Evolutionary conservation across 2,113 vertebrate genomes (phyloP).

Genomic region (Cavia aperea): DNA sequence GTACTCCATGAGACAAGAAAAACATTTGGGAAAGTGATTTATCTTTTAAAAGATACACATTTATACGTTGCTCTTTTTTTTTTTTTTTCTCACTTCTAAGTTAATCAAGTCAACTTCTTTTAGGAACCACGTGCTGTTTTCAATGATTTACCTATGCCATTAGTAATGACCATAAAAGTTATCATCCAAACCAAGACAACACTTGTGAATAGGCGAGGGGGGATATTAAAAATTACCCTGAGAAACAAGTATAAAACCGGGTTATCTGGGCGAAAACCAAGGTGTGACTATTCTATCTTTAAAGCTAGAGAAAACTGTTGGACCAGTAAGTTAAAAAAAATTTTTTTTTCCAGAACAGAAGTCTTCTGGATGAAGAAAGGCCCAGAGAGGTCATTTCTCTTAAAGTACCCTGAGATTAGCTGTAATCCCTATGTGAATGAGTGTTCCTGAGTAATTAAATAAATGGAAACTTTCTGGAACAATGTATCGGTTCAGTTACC

Average conservation of each 20-base stretch:
- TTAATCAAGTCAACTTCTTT: slow-evolving; percentile 43
- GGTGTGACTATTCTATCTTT: background rate
- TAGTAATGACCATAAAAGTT: slow-evolving; percentile 26
- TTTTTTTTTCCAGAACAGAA: slow-evolving; percentile 43
- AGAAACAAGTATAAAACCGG: background rate
- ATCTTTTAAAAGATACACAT: slow-evolving; percentile 49
- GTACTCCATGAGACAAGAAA: slow-evolving; percentile 61
- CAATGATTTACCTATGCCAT: slow-evolving; percentile 17
- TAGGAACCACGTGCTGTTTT: background rate
- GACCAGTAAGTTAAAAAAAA: background rate
- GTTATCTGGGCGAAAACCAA: background rate
- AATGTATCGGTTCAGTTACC: background rate
- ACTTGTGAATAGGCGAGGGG: background rate
- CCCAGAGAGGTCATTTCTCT: background rate
- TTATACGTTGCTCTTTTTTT: slow-evolving; percentile 32
- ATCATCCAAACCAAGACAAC: slow-evolving; percentile 25
- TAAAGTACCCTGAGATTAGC: background rate
- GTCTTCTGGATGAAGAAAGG: background rate
- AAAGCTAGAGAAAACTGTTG: background rate
- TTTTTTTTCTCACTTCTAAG: slow-evolving; percentile 52
- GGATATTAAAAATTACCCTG: background rate
- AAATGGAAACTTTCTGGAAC: slow-evolving; percentile 10
- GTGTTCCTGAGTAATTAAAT: background rate
- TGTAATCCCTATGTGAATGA: background rate
- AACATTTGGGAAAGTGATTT: slow-evolving; percentile 29